Percentiles rank a stretch among this genome's conserved stretches.
Evolutionary conservation across 2,797 vertebrate genomes (phyloP).

Genomic region (Tachyglossus aculeatus): DNA sequence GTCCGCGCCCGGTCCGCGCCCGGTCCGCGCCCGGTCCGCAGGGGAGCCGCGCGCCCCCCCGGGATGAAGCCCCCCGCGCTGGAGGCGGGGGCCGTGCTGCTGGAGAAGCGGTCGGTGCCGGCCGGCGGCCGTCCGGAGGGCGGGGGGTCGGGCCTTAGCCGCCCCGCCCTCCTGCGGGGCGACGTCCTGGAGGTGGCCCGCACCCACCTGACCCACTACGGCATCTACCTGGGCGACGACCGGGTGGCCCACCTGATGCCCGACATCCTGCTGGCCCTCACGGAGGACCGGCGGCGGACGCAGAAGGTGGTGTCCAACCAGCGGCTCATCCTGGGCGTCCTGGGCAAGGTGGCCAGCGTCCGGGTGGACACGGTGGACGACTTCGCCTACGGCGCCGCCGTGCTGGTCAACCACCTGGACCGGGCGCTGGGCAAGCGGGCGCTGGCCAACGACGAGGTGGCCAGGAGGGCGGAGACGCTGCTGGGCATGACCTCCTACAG

Average conservation of each 20-base stretch:
- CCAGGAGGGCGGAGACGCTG: slow-evolving; percentile 85
- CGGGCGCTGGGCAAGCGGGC: slow-evolving; percentile 78
- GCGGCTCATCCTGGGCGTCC: slow-evolving; percentile 87
- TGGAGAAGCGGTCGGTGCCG: too few relatives aligned
- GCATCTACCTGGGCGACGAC: slow-evolving; percentile 93
- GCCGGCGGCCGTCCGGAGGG: too few relatives aligned
- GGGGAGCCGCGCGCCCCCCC: background rate
- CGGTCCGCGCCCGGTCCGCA: accelerated
- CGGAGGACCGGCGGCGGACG: slow-evolving; percentile 73
- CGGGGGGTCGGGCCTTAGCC: slow-evolving; percentile 82
- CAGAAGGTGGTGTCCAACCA: slow-evolving; percentile 89
- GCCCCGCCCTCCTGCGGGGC: slow-evolving; percentile 82
- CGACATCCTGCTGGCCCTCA: slow-evolving; percentile 87
- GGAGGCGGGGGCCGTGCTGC: slow-evolving; percentile 75
- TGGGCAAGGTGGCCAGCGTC: slow-evolving; percentile 86
- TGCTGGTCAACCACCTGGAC: slow-evolving; percentile 92
- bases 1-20: background rate
- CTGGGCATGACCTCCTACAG: slow-evolving; percentile 88
- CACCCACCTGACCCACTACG: slow-evolving; percentile 93
- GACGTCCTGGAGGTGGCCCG: slow-evolving; percentile 93
- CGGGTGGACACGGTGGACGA: slow-evolving; percentile 91
- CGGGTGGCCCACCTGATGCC: slow-evolving; percentile 95
- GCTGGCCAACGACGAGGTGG: slow-evolving; percentile 86
- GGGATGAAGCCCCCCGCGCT: slow-evolving; percentile 75
- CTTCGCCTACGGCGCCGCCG: slow-evolving; percentile 89